phyloP scores from a whole-genome alignment of 2,888 invertebrate species.

The Mellilla xanthometata region DNA sequence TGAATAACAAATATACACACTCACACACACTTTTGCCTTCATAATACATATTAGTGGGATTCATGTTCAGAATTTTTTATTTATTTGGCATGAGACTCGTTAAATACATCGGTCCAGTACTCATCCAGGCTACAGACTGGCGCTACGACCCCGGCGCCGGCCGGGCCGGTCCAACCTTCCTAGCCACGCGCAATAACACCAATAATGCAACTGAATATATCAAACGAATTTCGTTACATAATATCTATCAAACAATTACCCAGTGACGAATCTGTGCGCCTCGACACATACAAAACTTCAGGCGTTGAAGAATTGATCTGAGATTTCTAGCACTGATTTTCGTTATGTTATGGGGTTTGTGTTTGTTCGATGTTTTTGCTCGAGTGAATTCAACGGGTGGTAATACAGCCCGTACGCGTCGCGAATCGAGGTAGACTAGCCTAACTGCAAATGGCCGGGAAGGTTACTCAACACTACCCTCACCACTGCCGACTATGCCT shows the following conservation, averaged over 20 bases:
- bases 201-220: slow-evolving; percentile 24
- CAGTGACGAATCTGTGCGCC: slow-evolving; percentile 19
- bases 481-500: slow-evolving; percentile 27
- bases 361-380: slow-evolving; percentile 11
- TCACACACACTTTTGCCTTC: too few relatives aligned
- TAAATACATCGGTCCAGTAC: slow-evolving; percentile 22
- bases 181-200: slow-evolving; percentile 11
- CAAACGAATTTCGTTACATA: slow-evolving; percentile 38
- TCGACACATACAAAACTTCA: slow-evolving; percentile 21
- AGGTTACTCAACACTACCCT: slow-evolving; percentile 38
- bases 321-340: background rate
- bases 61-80: too few relatives aligned
- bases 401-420: slow-evolving; percentile 22
- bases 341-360: too few relatives aligned
- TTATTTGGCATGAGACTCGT: too few relatives aligned
- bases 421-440: slow-evolving; percentile 32
- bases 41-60: too few relatives aligned
- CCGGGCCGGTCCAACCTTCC: slow-evolving; percentile 4
- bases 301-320: background rate
- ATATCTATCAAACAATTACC: slow-evolving; percentile 41
- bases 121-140: slow-evolving; percentile 17
- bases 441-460: slow-evolving; percentile 17
- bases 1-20: too few relatives aligned
- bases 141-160: background rate
- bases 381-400: slow-evolving; percentile 1